Base-by-base conservation (phyloP, 2,888 invertebrate species). In the Suillia variegata region DNA sequence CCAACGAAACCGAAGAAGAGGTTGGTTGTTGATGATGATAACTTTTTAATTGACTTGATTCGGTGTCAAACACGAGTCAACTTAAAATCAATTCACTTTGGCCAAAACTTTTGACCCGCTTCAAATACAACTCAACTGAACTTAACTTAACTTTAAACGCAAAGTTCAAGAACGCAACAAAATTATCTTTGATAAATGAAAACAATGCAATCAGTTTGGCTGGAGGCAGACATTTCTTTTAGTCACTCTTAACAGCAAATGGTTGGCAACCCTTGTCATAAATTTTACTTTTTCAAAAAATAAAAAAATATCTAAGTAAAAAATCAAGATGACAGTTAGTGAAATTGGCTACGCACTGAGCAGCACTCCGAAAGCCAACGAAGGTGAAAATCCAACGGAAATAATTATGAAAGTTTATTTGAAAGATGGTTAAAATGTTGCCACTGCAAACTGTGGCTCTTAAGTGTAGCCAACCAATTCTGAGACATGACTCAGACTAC, bases 41-140 rank as follows among this genome's bases (percentile, higher is more conserved):
- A 45, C 45, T 45, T 45, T 45, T 45, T 45, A 45, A 45, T 45
- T 45, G 45, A 20, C 45, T 45, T 18, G 17, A 45, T 45, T 5
- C 45, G 17, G 45, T 20, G 17, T 45, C 38, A 38, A 38, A 38
- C 6, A 38, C n/a, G 38, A n/a, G 38, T n/a, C 20, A 45, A 45
- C 6, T 4, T 20, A 45, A 45, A 8, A 45, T 45, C 17, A 45
- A 45, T 45, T 20, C 45, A 45, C 20, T 45, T 45, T 8, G n/a
- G 45, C 45, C 18, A 20, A 45, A 17, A 45, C 20, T 45, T 45
- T 17, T 20, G 45, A 17, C 45, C 45, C 45, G 18, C 45, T 45
- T 45, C 45, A 17, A 20, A 38, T 38, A n/a, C 12, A 4, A 8
- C 38, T 31, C 31, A 6, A 6, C 6, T 12, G 6, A 6, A 12